phyloP scores from a whole-genome alignment of 2,797 vertebrate species.

The Hyperoplus immaculatus region DNA sequence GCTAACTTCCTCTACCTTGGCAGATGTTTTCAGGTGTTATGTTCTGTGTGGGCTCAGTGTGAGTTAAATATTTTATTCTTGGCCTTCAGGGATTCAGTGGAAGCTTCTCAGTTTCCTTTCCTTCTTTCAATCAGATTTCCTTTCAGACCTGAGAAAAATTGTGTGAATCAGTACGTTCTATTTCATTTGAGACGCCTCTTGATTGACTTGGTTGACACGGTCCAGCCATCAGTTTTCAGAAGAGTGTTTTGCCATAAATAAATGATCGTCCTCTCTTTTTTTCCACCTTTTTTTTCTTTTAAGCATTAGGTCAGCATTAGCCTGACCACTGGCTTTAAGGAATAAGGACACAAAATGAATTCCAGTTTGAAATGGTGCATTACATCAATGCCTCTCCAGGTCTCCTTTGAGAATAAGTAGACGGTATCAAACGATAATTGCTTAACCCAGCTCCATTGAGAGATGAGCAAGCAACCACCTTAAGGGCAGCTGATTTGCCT shows the following conservation, averaged over 20 bases:
- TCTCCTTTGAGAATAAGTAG: slow-evolving; percentile 67
- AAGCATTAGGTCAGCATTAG: slow-evolving; percentile 25
- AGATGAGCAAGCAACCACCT: slow-evolving; percentile 66
- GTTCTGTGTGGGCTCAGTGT: slow-evolving; percentile 72
- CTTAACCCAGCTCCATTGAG: slow-evolving; percentile 76
- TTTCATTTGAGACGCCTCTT: slow-evolving; percentile 48
- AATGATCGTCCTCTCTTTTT: slow-evolving; percentile 31
- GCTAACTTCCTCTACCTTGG: slow-evolving; percentile 69
- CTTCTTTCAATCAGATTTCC: slow-evolving; percentile 61
- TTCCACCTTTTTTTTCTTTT: slow-evolving; percentile 31
- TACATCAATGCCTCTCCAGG: slow-evolving; percentile 59
- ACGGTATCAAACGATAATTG: slow-evolving; percentile 78
- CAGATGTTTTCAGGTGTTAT: slow-evolving; percentile 80
- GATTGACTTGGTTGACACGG: slow-evolving; percentile 52
- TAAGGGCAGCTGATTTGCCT: slow-evolving; percentile 79
- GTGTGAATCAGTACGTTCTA: slow-evolving; percentile 33
- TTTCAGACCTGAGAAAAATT: slow-evolving; percentile 49
- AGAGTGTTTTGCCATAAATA: slow-evolving; percentile 34
- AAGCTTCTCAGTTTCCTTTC: slow-evolving; percentile 52
- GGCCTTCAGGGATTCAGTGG: slow-evolving; percentile 60
- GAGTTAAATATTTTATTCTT: slow-evolving; percentile 74
- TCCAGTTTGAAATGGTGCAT: slow-evolving; percentile 50
- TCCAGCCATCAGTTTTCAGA: slow-evolving; percentile 25
- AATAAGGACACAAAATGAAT: slow-evolving; percentile 40
- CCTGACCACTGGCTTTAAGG: slow-evolving; percentile 57